These are phyloP conservation scores for Istiophorus platypterus DNA, from an alignment of 2,113 vertebrate species.

Conservation along the genomic window DNA sequence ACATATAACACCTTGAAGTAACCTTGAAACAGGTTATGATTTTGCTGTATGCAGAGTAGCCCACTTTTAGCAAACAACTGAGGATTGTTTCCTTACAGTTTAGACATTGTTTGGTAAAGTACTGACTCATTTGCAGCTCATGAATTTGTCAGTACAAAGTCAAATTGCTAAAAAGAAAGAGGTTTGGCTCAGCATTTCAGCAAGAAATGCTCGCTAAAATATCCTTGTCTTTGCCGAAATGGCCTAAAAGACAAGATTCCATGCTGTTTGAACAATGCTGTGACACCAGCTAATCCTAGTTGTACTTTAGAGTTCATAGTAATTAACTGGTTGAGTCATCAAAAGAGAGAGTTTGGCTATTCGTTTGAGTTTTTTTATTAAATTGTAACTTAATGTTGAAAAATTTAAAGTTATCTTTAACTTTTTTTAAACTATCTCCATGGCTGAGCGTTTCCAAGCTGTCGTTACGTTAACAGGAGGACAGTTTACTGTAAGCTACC, in stretches of 20 bases:
- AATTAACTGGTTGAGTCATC: slow-evolving; percentile 44
- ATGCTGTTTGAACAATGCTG: slow-evolving; percentile 77
- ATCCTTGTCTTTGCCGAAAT: slow-evolving; percentile 58
- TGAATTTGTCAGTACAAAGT: background rate
- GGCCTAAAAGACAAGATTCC: slow-evolving; percentile 69
- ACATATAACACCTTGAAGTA: background rate
- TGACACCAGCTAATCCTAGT: slow-evolving; percentile 64
- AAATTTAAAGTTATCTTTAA: slow-evolving; percentile 6
- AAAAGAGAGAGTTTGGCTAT: slow-evolving; percentile 75
- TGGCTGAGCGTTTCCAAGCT: background rate
- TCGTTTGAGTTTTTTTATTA: background rate
- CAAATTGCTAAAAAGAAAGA: slow-evolving; percentile 62
- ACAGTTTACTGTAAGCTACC: background rate
- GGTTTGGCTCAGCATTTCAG: slow-evolving; percentile 77
- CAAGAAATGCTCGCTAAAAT: slow-evolving; percentile 68
- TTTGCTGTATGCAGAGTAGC: background rate
- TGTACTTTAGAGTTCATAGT: slow-evolving; percentile 37
- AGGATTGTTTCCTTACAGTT: slow-evolving; percentile 9
- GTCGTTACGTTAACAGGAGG: background rate
- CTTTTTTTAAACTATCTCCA: background rate
- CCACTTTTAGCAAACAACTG: background rate
- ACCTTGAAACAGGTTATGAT: background rate
- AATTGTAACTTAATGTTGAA: background rate
- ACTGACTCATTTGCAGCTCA: background rate
- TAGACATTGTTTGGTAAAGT: background rate